Base-by-base conservation (phyloP, 2,888 invertebrate genomes). In the Agrotis exclamationis region DNA sequence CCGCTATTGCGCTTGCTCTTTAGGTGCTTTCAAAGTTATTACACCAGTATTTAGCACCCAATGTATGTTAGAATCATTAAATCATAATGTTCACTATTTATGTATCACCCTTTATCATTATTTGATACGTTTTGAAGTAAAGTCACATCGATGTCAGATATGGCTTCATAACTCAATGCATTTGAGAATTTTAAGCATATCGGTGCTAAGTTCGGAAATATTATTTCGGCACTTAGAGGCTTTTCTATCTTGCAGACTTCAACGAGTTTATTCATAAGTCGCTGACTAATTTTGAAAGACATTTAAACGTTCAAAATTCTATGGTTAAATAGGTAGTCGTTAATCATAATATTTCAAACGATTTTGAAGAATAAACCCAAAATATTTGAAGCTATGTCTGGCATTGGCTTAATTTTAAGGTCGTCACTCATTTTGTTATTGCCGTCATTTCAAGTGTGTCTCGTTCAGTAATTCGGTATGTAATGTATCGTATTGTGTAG, bases 361-460 rank as follows among this genome's bases (percentile, higher is more conserved):
- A 11, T 5, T 0, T 33, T 33, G 5, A 28, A 11, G 5, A 33
- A 56, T 56, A n/a, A 56, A 13, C 13, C 18, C 54, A 13, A 45
- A 50, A 56, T 18, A 20, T 33, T 69, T 51, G 13, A 57, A 73
- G 50, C 50, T 68, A 50, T 67, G 56, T 20, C 24, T 39, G n/a
- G 13, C 33, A 18, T 11, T 1, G 45, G 45, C 18, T 57, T 51
- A 53, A 18, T 47, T 62, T 59, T 63, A n/a, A 53, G 70, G 79
- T 72, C 72, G 81, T 76, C 71, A 53, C 58, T 66, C 67, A 77
- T 47, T n/a, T 56, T 66, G 45, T 72, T 63, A 64, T 78, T 65
- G 60, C 50, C 6, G 20, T 76, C 18, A 33, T 58, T 76, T 65
- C 33, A 76, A 51, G 44, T 64, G 44, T 24, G 16, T 75, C 16